Evolutionary conservation across 2,113 vertebrate species (phyloP).

Genomic region (Sylvilagus bachmani): DNA sequence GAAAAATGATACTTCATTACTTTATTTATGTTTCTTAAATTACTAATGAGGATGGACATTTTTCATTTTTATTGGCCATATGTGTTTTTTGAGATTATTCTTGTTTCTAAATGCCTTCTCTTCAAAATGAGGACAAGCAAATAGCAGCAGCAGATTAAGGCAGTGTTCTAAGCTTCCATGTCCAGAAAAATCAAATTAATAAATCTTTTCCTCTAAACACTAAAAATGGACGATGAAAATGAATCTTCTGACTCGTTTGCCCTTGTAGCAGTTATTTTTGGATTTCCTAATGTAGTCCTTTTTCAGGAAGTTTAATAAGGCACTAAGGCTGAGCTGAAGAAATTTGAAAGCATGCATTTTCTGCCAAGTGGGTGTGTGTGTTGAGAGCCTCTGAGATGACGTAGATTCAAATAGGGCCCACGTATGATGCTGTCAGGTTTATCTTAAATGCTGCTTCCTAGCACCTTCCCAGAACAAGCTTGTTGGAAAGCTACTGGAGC

Average conservation of each 20-base stretch:
- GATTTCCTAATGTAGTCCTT: slow-evolving; percentile 9
- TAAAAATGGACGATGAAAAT: background rate
- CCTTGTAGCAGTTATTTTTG: slow-evolving; percentile 23
- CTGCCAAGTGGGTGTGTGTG: background rate
- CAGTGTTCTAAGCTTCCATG: background rate
- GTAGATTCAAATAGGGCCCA: background rate
- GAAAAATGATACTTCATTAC: slow-evolving; percentile 34
- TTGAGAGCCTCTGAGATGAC: background rate
- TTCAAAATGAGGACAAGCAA: slow-evolving; percentile 60
- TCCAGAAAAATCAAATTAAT: slow-evolving; percentile 36
- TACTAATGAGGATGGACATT: slow-evolving; percentile 48
- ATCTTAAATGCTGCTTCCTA: slow-evolving; percentile 36
- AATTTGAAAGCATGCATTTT: slow-evolving; percentile 44
- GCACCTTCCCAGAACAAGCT: slow-evolving; percentile 32
- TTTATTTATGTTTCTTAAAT: slow-evolving; percentile 65
- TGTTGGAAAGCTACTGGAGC: background rate
- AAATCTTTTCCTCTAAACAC: slow-evolving; percentile 15
- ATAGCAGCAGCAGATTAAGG: background rate
- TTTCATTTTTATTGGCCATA: slow-evolving; percentile 9
- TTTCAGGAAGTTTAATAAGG: slow-evolving; percentile 27
- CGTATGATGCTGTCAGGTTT: background rate
- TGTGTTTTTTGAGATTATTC: slow-evolving; percentile 13
- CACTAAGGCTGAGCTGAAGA: slow-evolving; percentile 19
- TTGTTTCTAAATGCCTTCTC: slow-evolving; percentile 45
- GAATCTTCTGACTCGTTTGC: slow-evolving; percentile 34